These are phyloP conservation scores for Nemopilema nomurai DNA, from an alignment of 30 jellyfish, hydroid and myxozoan species.

Conservation along the genomic window DNA sequence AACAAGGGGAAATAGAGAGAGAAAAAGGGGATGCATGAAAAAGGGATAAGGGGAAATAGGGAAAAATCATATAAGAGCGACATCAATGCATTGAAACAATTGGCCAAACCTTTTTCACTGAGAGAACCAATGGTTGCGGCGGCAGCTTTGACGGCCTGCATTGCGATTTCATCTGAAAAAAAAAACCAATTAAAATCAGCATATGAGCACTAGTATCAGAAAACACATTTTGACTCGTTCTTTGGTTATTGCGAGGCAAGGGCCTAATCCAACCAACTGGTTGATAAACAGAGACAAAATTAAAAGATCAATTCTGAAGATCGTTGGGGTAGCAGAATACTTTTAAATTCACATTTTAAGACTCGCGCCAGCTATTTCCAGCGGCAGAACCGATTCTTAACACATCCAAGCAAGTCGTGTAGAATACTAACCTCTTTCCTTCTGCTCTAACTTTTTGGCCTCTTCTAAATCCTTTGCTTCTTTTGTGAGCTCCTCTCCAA, in stretches of 20 bases:
- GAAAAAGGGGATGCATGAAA: neutral
- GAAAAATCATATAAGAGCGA: neutral
- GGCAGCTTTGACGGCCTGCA: conserved; percentile 87
- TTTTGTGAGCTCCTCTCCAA: conserved; percentile 38
- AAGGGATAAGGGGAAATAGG: neutral
- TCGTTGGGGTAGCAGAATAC: too few relatives aligned
- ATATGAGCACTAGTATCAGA: too few relatives aligned
- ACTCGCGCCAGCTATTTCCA: neutral
- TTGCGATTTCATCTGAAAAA: conserved; percentile 47
- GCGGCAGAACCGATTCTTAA: neutral
- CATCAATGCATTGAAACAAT: neutral
- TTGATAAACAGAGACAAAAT: neutral
- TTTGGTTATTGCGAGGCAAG: neutral
- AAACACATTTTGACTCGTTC: too few relatives aligned
- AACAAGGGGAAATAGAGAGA: neutral
- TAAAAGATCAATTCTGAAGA: too few relatives aligned
- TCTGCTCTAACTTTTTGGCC: conserved; percentile 49
- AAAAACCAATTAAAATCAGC: neutral
- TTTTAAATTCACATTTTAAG: too few relatives aligned
- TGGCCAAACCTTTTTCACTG: conserved; percentile 77
- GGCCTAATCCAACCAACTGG: too few relatives aligned
- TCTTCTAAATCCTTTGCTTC: conserved; percentile 40
- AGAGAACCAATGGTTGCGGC: conserved; percentile 90
- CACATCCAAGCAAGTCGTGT: neutral
- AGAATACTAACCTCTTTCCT: conserved; percentile 46